Base-by-base conservation (phyloP, 2,113 vertebrate species). In the Cephalophus harveyi region DNA sequence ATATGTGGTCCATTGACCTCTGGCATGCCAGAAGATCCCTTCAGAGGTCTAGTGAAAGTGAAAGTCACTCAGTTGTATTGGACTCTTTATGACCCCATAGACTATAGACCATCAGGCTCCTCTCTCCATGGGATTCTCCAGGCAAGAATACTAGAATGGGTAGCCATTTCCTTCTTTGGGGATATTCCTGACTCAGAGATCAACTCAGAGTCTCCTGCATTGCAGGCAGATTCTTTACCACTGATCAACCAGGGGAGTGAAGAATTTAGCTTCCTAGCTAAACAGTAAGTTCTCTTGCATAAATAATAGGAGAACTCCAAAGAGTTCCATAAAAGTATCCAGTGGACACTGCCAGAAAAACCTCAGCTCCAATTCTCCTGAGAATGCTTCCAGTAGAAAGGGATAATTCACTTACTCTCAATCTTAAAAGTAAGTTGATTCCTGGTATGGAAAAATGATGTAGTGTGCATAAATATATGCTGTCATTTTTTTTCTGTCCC, bases 391-490 rank as follows among this genome's bases (percentile, higher is more conserved):
- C 87, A 40, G 7, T 13, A 25, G 30, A 9, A 82, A 8, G 21
- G 86, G 7, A 78, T 33, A 86, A 67, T 87, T 48, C 52, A 76
- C 36, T 92, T 50, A 55, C 23, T 19, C 60, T 79, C 25, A 95
- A 5, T 48, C 4, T 28, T 71, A 62, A 28, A 54, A 83, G 59
- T 15, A 67, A 59, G 7, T 33, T 92, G 23, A 62, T 23, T 91
- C 2, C 46, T 92, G 2, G 15, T 50, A 76, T 17, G 86, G 30
- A 74, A 79, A 48, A 78, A 76, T 16, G 4, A 15, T 0, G 2
- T 10, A n/a, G 2, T 3, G 1, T 74, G 2, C 7, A 60, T 19
- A 86, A 52, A 12, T 60, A 33, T 4, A 16, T 59, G 23, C 0
- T 46, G 8, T 48, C 36, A 33, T 2, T 2, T 81, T 23, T 23